These are phyloP conservation scores for Callaeas wilsoni DNA, from an alignment of 2,113 vertebrate species.

Conservation along the genomic window DNA sequence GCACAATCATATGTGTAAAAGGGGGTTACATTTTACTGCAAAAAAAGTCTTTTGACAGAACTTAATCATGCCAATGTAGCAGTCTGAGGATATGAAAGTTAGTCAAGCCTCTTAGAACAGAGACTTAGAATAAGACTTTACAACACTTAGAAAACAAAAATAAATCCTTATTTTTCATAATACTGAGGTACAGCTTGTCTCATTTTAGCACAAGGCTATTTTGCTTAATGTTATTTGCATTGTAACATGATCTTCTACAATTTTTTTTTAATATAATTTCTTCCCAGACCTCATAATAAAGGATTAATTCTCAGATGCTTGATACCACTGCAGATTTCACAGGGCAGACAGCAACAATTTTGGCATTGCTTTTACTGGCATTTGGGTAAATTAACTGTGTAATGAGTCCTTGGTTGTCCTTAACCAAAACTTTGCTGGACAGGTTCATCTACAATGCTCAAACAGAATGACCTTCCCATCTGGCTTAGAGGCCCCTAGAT, in stretches of 20 bases:
- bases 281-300: constrained; percentile 13
- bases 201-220: constrained; percentile 13
- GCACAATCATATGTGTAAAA: not conserved
- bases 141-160: not conserved
- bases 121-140: not conserved
- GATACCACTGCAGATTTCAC: constrained; percentile 42
- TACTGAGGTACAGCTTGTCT: not conserved
- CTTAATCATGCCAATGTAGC: not conserved
- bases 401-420: constrained; percentile 74
- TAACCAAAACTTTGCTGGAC: constrained; percentile 71
- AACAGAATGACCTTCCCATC: constrained; percentile 73
- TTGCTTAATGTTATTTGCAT: not conserved
- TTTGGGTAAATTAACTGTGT: constrained; percentile 64
- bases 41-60: not conserved
- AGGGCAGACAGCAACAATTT: constrained; percentile 16
- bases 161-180: not conserved
- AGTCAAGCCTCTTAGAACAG: not conserved
- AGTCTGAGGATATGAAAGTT: not conserved
- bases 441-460: constrained; percentile 73
- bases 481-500: constrained; percentile 63
- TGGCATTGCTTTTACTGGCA: constrained; percentile 34
- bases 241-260: not conserved
- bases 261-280: not conserved
- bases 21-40: not conserved
- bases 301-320: not conserved